Conservation (phyloP, 1,140 invertebrate genomes). For the Ylistrum balloti region DNA sequence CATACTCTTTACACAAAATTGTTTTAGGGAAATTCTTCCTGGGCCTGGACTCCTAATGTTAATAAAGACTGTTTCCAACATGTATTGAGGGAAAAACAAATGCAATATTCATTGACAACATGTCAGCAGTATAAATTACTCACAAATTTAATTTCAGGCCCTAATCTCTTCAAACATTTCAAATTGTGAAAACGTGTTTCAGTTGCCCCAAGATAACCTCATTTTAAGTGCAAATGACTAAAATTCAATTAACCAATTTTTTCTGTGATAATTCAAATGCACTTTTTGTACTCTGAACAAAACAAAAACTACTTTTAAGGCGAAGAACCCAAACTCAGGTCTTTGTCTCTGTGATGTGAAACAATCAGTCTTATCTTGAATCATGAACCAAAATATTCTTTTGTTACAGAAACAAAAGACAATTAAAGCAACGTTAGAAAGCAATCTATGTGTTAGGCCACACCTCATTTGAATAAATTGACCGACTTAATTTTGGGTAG, state of each 20-base stretch:
- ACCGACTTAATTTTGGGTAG: conserved; percentile 11
- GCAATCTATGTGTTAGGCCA: not conserved
- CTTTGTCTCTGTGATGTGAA: not conserved
- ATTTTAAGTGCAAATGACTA: not conserved
- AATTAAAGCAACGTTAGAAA: not conserved
- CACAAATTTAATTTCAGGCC: not conserved
- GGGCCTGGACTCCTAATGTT: too few relatives aligned
- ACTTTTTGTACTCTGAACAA: not conserved
- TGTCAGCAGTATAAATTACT: not conserved
- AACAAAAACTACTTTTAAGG: not conserved
- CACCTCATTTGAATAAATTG: not conserved
- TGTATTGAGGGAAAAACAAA: not conserved
- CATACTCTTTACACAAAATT: too few relatives aligned
- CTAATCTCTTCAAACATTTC: not conserved
- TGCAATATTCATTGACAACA: not conserved
- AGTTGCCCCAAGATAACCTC: not conserved
- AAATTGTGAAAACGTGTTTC: conserved; percentile 8
- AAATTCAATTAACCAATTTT: conserved; percentile 12
- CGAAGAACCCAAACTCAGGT: not conserved
- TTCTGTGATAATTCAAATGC: not conserved
- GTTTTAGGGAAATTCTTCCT: too few relatives aligned
- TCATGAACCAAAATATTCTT: not conserved
- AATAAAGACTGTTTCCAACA: too few relatives aligned
- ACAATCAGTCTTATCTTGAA: not conserved
- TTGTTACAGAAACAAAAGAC: not conserved